Evolutionary conservation across 2,797 vertebrate genomes (phyloP), one percentile per base, ranked within the genome.

Genomic region (Falco biarmicus): DNA sequence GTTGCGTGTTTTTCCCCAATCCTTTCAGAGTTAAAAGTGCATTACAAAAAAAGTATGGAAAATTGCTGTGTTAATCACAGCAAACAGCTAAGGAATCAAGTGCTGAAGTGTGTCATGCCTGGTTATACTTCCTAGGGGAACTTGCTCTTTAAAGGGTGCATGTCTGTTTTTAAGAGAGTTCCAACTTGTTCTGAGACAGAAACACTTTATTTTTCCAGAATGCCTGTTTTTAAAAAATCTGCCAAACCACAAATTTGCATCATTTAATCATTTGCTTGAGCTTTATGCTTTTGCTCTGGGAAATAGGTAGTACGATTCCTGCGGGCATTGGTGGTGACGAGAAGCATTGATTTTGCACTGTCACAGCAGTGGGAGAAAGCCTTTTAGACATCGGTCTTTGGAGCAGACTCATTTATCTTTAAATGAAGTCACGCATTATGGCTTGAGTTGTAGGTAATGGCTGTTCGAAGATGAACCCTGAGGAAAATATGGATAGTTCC

Each of bases 131-230:
- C 75, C 75, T 50, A 32, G 51, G 82, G 76, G 87, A 96, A 29
- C 80, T 84, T 43, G 79, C 70, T 92, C 92, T 96, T 90, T 77
- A 60, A 60, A 57, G 59, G 48, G 25, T 51, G 31, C 60, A 34
- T 17, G 39, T 80, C 78, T 95, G 87, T 71, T 86, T 92, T 80
- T 63, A 76, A 61, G 69, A 73, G 63, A 29, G 26, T 43, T 64
- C 37, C 54, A 12, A 56, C 74, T 76, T 85, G 64, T 93, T 94
- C 80, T 80, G 68, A 78, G 76, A 61, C 43, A 95, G 84, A 87
- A 96, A 71, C 39, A 10, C 65, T 78, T 85, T 11, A 61, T 87
- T 94, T 93, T 83, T 74, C 76, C 66, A 61, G 20, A 89, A 84
- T 60, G 57, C 47, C 48, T 77, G 47, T 47, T 26, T 8, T 75